Base-by-base conservation (phyloP, 2,888 invertebrate species). In the Oligia latruncula region DNA sequence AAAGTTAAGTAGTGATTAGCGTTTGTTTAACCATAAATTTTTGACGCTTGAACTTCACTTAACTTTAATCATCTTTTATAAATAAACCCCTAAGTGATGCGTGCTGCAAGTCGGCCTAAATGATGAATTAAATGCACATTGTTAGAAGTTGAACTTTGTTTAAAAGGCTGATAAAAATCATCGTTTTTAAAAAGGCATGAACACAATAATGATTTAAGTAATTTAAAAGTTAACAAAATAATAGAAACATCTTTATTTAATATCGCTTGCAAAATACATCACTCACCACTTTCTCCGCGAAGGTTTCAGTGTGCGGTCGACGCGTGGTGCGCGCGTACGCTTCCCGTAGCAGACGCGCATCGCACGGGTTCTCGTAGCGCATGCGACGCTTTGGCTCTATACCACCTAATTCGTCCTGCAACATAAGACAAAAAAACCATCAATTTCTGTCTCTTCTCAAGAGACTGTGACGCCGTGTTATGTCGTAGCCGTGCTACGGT, bases 381-480 rank as follows among this genome's bases (percentile, higher is more conserved):
- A 95, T 95, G 23, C 96, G 94, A 20, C 97, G 94, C 3, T 95
- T 93, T 5, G 96, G 95, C 84, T 97, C 97, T 35, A 98, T 97
- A n/a, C 98, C 98, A 23, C 97, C 94, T 78, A 97, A 94, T 84
- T 98, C 97, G 86, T 97, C 97, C 98, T 98, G 73, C 23, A 82
- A 82, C 8, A 52, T 49, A 40, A 13, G 20, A 71, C 1, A 55
- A 40, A 66, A 71, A 11, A 17, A 9, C n/a, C 2, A 46, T 74
- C 23, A 49, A 17, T n/a, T 49, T 40, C 60, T 62, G 60, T 67
- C 40, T 43, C 60, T 70, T 52, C 11, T 40, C 2, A 13, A 17
- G 8, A 74, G n/a, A 15, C 2, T 66, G 43, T 46, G 29, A 49
- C 49, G 15, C 49, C 73, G 78, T 52, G 46, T 23, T 20, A 15